Conservation (phyloP, 1,140 invertebrate genomes). For the Polypedilum vanderplanki region DNA sequence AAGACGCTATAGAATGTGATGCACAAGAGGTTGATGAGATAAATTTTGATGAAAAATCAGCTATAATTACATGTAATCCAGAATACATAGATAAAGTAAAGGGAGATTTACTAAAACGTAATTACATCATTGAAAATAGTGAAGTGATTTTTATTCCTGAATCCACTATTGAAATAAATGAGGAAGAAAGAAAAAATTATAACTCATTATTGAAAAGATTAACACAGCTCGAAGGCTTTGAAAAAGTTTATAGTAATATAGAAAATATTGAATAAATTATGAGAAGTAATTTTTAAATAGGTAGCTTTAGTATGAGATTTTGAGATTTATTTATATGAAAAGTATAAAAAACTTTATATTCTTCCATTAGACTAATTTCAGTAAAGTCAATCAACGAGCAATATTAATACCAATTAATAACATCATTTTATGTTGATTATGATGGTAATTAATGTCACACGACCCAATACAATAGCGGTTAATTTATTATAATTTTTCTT, state of each 20-base stretch:
- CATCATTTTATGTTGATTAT: too few relatives aligned
- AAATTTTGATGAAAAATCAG: constrained; percentile 40
- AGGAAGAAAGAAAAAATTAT: constrained; percentile 31
- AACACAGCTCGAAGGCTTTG: constrained; percentile 35
- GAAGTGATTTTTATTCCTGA: constrained; percentile 28
- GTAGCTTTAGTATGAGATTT: too few relatives aligned
- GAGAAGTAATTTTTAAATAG: too few relatives aligned
- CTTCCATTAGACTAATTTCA: too few relatives aligned
- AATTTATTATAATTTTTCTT: too few relatives aligned
- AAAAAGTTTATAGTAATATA: constrained; percentile 39
- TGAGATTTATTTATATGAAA: too few relatives aligned
- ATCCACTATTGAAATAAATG: constrained; percentile 3
- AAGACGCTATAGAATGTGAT: constrained; percentile 55
- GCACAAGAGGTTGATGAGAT: constrained; percentile 55
- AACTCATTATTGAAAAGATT: constrained; percentile 35
- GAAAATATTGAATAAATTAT: not conserved
- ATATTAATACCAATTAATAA: too few relatives aligned
- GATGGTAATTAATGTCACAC: too few relatives aligned
- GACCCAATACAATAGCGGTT: too few relatives aligned
- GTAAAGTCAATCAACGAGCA: too few relatives aligned
- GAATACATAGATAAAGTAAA: constrained; percentile 38
- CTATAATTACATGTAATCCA: constrained; percentile 46
- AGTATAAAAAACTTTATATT: too few relatives aligned
- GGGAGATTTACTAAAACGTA: constrained; percentile 41
- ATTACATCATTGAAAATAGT: constrained; percentile 43